Conservation (phyloP, 2,888 invertebrate genomes). For the Chymomyza procnemis region DNA sequence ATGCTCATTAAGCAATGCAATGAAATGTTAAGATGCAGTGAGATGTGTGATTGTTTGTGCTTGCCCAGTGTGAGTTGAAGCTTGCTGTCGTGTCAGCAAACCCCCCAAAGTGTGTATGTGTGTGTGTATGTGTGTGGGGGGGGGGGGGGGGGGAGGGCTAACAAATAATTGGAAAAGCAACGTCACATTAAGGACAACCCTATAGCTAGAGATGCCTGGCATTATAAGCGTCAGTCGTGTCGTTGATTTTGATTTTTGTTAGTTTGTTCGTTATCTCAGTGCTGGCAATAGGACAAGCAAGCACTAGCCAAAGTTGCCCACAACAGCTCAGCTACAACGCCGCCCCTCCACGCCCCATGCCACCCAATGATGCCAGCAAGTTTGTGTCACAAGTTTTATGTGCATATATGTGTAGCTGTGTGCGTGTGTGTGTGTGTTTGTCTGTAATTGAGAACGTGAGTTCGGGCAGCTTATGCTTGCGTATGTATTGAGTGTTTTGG, state of each 20-base stretch:
- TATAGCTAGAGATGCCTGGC: background rate
- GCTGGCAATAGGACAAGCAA: slow-evolving; percentile 12
- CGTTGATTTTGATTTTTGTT: slow-evolving; percentile 58
- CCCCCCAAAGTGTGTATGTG: background rate
- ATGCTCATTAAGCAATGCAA: too few species aligned
- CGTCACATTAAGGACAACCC: background rate
- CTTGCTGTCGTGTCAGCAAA: slow-evolving; percentile 1
- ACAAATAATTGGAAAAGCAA: background rate
- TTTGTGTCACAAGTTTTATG: slow-evolving; percentile 42
- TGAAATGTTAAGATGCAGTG: too few species aligned
- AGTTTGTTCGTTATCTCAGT: slow-evolving; percentile 62
- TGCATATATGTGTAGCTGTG: slow-evolving; percentile 26
- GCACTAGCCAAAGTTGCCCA: too few species aligned
- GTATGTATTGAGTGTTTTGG: background rate
- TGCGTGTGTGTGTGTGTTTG: background rate
- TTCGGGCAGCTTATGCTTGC: slow-evolving; percentile 33
- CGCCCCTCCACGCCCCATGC: background rate
- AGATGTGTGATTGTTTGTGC: background rate
- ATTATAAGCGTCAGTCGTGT: slow-evolving; percentile 17
- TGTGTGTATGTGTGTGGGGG: background rate
- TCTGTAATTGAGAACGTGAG: background rate
- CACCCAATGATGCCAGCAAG: background rate
- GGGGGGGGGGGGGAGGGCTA: background rate
- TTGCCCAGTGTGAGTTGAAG: too few species aligned
- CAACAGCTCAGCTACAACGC: too few species aligned